Evolutionary conservation across 1,140 invertebrate genomes (phyloP).

Genomic region (Caenorhabditis latens): DNA sequence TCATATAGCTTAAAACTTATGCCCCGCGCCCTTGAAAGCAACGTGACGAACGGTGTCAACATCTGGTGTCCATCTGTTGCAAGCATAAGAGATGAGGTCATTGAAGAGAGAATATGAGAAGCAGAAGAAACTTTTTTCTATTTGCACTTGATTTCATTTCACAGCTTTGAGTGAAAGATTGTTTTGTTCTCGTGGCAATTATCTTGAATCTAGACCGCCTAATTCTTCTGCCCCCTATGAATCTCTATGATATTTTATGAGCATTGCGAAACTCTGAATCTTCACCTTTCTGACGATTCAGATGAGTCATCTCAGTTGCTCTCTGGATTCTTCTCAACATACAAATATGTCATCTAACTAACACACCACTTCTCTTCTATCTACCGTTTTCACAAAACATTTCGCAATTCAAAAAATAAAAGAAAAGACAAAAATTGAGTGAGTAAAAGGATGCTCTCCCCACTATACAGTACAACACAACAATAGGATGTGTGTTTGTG

Average conservation of each 20-base stretch:
- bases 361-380: neutral
- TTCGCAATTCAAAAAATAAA: slow-evolving; percentile 6
- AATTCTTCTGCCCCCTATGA: neutral
- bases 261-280: neutral
- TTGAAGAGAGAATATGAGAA: neutral
- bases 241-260: neutral
- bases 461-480: slow-evolving; percentile 8
- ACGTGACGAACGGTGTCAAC: neutral
- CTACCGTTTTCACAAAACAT: neutral
- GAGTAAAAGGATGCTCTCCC: slow-evolving; percentile 29
- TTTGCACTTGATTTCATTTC: neutral
- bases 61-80: slow-evolving; percentile 45
- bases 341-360: neutral
- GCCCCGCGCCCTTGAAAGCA: neutral
- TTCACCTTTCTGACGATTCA: neutral
- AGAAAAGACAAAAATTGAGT: neutral
- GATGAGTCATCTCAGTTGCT: slow-evolving; percentile 19
- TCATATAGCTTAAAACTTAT: too few relatives aligned
- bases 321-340: slow-evolving; percentile 36
- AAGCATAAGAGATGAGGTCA: neutral
- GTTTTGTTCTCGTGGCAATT: too few relatives aligned
- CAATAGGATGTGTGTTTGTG: slow-evolving; percentile 32
- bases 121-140: neutral
- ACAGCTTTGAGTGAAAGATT: neutral
- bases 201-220: too few relatives aligned